Base-by-base conservation (phyloP, 1,140 invertebrate genomes). In the Orius insidiosus region DNA sequence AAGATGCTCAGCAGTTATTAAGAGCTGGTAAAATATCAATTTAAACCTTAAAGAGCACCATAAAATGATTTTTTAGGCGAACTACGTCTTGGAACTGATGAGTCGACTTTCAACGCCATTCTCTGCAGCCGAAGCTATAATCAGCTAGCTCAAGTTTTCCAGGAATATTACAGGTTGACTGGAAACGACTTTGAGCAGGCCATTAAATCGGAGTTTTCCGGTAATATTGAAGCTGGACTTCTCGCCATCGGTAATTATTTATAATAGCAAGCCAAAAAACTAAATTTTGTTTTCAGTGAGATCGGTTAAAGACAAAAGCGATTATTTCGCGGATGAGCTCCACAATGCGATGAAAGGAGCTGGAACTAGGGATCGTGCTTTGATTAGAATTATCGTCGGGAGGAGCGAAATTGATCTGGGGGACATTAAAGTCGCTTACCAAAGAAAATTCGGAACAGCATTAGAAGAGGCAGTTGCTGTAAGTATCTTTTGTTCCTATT, bases 351-450 rank as follows among this genome's bases (percentile, higher is more conserved):
- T 97, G 86, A 80, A 82, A 53, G 85, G 85, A 36, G 53, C 85
- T 54, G 87, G 87, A 33, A 94, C 87, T 19, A 85, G 85, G 55
- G 87, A 94, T 61, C 80, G 83, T 54, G 84, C 82, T 43, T 65
- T 95, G 32, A 92, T 93, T 53, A 77, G 88, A 56, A 83, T 94
- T 48, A 65, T 93, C 47, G 85, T 92, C 8, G 84, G 85, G 52
- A 77, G 89, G 57, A 87, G 81, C 53, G 89, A 95, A 69, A 85
- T 92, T 51, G 88, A 94, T 65, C 70, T 94, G 59, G 85, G 79
- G 31, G 80, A 87, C 58, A 88, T 94, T 54, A 92, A 90, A 60
- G 75, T 84, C 56, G 84, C 85, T 43, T 92, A 87, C 65, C 70
- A 83, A 56, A 76, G 80, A 51, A 80, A 80, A 60, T 93, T 82